Evolutionary conservation across 2,888 invertebrate genomes (phyloP).

Genomic region (Dorcus hopei): DNA sequence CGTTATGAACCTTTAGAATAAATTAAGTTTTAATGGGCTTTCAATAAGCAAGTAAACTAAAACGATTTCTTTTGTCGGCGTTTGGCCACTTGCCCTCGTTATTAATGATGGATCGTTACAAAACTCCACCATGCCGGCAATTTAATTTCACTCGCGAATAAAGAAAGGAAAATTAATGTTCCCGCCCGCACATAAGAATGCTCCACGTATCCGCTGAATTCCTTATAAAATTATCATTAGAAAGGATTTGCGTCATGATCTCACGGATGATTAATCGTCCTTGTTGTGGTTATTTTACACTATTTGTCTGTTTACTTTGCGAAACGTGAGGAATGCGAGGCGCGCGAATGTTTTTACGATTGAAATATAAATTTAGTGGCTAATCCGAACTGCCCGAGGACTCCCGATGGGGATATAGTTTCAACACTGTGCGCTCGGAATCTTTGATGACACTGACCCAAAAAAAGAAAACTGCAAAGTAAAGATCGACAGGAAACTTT

Average conservation of each 20-base stretch:
- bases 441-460: constrained; percentile 29
- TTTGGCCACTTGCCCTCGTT: constrained; percentile 28
- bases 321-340: constrained; percentile 21
- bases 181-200: constrained; percentile 26
- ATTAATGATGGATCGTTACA: constrained; percentile 26
- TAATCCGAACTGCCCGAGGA: constrained; percentile 31
- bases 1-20: constrained; percentile 23
- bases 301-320: neutral
- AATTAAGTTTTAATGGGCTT: constrained; percentile 24
- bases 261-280: constrained; percentile 16
- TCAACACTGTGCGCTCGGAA: constrained; percentile 28
- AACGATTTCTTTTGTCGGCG: constrained; percentile 27
- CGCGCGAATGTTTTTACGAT: constrained; percentile 39
- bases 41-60: constrained; percentile 26
- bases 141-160: constrained; percentile 31
- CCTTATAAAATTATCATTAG: constrained; percentile 31
- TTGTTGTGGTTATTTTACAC: neutral
- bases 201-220: constrained; percentile 26
- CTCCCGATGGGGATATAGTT: constrained; percentile 32
- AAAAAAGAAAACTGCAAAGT: constrained; percentile 21
- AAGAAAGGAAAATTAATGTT: constrained; percentile 35
- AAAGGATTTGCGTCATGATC: constrained; percentile 27
- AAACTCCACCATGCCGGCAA: constrained; percentile 27
- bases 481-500: constrained; percentile 33
- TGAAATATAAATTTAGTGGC: constrained; percentile 40